phyloP scores from a whole-genome alignment of 1,140 invertebrate species.

The Drosophila carrolli region DNA sequence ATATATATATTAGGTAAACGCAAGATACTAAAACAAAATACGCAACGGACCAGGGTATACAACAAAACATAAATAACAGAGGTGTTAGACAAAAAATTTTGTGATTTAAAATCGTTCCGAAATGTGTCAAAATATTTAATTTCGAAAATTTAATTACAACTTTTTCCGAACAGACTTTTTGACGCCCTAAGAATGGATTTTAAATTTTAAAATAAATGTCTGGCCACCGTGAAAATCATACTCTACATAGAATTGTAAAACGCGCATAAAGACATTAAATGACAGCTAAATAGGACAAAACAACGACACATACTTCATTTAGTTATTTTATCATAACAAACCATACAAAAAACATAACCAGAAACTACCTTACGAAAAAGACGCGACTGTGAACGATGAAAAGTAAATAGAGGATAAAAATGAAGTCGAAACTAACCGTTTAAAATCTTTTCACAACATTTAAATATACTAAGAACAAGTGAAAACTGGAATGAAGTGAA shows the following conservation, averaged over 20 bases:
- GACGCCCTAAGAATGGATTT: not conserved
- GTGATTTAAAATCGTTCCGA: not conserved
- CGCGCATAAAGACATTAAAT: constrained; percentile 47
- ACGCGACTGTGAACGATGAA: constrained; percentile 49
- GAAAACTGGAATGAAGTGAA: constrained; percentile 25
- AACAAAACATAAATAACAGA: constrained; percentile 31
- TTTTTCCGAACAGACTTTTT: not conserved
- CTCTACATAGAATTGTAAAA: constrained; percentile 54
- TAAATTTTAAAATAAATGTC: not conserved
- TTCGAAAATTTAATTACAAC: not conserved
- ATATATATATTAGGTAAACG: constrained; percentile 57
- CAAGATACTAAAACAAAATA: constrained; percentile 46
- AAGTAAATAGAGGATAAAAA: constrained; percentile 21
- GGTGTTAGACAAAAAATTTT: constrained; percentile 1
- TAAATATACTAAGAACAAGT: constrained; percentile 26
- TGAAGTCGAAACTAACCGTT: constrained; percentile 59
- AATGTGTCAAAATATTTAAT: not conserved
- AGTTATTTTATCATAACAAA: constrained; percentile 20
- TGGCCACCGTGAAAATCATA: constrained; percentile 1
- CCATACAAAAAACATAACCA: constrained; percentile 44
- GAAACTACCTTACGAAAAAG: constrained; percentile 59
- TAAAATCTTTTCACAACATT: constrained; percentile 74
- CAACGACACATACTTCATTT: constrained; percentile 18
- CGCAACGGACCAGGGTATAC: constrained; percentile 71
- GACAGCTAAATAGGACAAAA: constrained; percentile 44